These are phyloP conservation scores for Argynnis bischoffii DNA, from an alignment of 2,888 invertebrate genomes.

Conservation along the genomic window DNA sequence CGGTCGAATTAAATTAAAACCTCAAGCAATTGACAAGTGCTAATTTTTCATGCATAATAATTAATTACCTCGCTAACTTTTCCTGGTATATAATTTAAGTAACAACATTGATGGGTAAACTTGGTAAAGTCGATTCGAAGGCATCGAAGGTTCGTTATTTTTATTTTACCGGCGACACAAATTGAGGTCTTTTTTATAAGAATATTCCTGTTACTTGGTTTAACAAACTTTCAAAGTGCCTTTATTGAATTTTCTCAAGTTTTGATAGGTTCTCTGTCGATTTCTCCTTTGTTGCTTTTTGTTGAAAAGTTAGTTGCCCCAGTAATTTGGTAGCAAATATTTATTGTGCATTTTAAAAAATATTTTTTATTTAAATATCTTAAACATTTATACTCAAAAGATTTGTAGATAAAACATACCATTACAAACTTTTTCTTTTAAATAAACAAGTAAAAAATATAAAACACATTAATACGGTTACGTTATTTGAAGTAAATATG, in stretches of 20 bases:
- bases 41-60: conserved; percentile 30
- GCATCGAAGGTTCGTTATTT: conserved; percentile 58
- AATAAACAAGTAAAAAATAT: too few relatives aligned
- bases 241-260: conserved; percentile 81
- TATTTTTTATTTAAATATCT: not conserved
- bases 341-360: conserved; percentile 39
- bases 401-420: too few relatives aligned
- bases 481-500: conserved; percentile 4
- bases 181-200: conserved; percentile 74
- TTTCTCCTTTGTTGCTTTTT: conserved; percentile 70
- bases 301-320: conserved; percentile 61
- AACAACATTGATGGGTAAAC: conserved; percentile 51
- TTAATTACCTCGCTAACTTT: conserved; percentile 34
- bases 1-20: conserved; percentile 9
- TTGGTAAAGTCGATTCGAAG: conserved; percentile 57
- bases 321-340: conserved; percentile 67
- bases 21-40: conserved; percentile 19
- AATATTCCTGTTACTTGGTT: conserved; percentile 75
- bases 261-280: conserved; percentile 81
- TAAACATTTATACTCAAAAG: not conserved
- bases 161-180: conserved; percentile 72
- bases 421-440: too few relatives aligned
- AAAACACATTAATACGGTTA: not conserved
- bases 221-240: conserved; percentile 79
- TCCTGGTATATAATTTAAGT: conserved; percentile 42